These are phyloP conservation scores for Drosophila paramelanica DNA, from an alignment of 2,888 invertebrate genomes.

Conservation along the genomic window DNA sequence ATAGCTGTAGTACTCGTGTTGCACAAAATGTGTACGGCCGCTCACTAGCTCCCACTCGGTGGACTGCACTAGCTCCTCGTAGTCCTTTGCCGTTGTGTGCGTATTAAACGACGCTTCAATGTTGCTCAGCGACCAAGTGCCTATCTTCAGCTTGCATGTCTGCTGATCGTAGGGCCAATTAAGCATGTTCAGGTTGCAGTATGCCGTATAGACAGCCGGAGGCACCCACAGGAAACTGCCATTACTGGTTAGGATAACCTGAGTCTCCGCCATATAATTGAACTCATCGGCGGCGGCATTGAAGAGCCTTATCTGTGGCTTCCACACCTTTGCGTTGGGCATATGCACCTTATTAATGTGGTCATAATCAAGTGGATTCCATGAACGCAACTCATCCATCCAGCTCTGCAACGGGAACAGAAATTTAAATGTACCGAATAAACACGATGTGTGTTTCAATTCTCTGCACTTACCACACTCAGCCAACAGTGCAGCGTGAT, in stretches of 20 bases:
- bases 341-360: conserved; percentile 87
- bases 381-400: conserved; percentile 90
- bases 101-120: conserved; percentile 84
- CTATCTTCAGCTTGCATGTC: conserved; percentile 88
- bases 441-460: background rate
- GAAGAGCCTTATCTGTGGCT: conserved; percentile 89
- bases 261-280: conserved; percentile 84
- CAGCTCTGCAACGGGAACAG: conserved; percentile 87
- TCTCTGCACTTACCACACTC: conserved; percentile 86
- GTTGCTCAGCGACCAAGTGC: conserved; percentile 89
- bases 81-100: conserved; percentile 85
- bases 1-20: conserved; percentile 80
- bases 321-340: conserved; percentile 91
- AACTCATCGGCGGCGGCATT: conserved; percentile 89
- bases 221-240: conserved; percentile 88
- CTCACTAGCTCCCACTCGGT: conserved; percentile 84
- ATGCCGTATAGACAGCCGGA: conserved; percentile 88
- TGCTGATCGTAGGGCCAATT: conserved; percentile 92
- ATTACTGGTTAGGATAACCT: conserved; percentile 49
- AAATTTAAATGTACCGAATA: background rate
- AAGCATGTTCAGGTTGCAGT: conserved; percentile 88
- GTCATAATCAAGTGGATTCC: conserved; percentile 89
- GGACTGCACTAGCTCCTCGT: conserved; percentile 76
- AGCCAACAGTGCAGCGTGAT: conserved; percentile 88
- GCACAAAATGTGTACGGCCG: conserved; percentile 52